Evolutionary conservation across 2,797 vertebrate species (phyloP), one percentile per base, ranked within the genome.

Genomic region (Melanotaenia parkinsoni): DNA sequence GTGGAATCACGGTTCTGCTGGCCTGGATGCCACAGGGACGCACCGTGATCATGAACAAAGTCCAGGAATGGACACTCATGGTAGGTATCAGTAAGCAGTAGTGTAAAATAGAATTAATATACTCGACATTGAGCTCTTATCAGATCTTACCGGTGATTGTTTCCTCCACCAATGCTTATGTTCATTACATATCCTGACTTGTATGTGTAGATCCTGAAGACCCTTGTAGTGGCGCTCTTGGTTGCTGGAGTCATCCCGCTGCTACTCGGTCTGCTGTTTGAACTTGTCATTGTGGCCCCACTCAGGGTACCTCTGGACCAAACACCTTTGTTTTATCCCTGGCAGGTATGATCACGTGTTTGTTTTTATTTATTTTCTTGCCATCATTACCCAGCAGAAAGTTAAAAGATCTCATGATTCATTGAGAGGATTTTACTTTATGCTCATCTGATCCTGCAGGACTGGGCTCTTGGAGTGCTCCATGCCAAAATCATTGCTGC

Each of bases 21-120:
- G 97, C 98, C 45, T 99, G 98, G 98, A 99, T 99, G 97, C 98
- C 98, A 0, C 98, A 99, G 89, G 98, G 98, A 22, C 97, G 98
- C 26, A 95, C 94, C 18, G 95, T 99, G 74, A 99, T 99, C 74
- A 93, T 97, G 72, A 95, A 94, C 89, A 99, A 99, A 88, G 96
- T 98, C 71, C 98, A 97, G 89, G 98, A 99, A 87, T 99, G 98
- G 98, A 98, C 97, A 1, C 94, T 99, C 67, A 99, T 99, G 97
- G 98, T 98, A 37, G 26, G 73, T 60, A 35, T 51, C 37, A 38
- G 33, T 53, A 50, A 80, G 53, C 67, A 59, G 38, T 11, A 30
- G 33, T 43, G 26, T 2, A 5, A 4, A 22, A 5, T 28, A 11
- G 7, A 28, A 7, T 28, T 50, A 50, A n/a, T 22, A n/a, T 10